Evolutionary conservation across 1,140 invertebrate genomes (phyloP).

Genomic region (Macrobrachium nipponense): DNA sequence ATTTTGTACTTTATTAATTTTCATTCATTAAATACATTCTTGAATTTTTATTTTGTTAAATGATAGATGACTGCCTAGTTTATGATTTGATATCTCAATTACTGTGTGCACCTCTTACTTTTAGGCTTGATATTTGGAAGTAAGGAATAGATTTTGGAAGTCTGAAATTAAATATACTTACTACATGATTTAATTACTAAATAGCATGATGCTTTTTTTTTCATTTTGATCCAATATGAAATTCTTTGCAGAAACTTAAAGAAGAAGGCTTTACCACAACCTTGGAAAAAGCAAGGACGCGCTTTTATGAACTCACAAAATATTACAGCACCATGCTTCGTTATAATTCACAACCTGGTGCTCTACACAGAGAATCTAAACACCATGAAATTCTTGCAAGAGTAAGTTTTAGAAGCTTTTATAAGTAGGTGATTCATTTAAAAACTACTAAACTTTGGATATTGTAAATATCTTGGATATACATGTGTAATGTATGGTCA

Average conservation of each 20-base stretch:
- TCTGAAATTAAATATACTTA: too few species aligned
- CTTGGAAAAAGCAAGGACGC: conserved; percentile 17
- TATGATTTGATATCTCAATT: too few species aligned
- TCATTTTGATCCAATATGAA: not conserved
- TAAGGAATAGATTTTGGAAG: too few species aligned
- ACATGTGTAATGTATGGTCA: not conserved
- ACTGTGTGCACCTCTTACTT: too few species aligned
- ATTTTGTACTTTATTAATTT: too few species aligned
- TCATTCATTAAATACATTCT: too few species aligned
- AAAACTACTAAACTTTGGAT: not conserved
- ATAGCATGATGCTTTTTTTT: not conserved
- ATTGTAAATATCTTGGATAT: not conserved
- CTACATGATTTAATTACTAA: too few species aligned
- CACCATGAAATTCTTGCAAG: conserved; percentile 35
- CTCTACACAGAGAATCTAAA: conserved; percentile 25
- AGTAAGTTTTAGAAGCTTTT: not conserved
- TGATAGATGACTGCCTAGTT: too few species aligned
- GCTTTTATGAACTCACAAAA: conserved; percentile 25
- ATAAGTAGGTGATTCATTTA: not conserved
- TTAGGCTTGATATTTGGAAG: too few species aligned
- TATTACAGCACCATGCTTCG: conserved; percentile 17
- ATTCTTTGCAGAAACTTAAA: not conserved
- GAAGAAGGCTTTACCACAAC: conserved; percentile 5
- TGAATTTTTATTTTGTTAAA: too few species aligned
- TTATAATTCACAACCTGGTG: conserved; percentile 31